Percentiles rank a stretch among this genome's conserved stretches.
These are phyloP conservation scores for Venusia cambrica DNA, from an alignment of 2,888 invertebrate genomes.

Conservation along the genomic window DNA sequence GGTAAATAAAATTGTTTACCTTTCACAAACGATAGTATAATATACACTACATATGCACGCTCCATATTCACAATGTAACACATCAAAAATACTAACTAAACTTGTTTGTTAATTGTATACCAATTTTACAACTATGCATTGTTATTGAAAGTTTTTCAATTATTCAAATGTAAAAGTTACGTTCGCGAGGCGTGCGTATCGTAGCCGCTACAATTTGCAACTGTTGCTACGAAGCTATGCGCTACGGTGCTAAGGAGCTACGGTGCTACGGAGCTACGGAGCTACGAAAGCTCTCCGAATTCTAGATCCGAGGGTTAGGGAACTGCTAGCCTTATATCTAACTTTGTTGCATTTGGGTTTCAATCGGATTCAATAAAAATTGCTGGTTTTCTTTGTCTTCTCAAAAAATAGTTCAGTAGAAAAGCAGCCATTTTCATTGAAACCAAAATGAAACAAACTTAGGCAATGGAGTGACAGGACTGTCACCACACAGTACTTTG, in stretches of 20 bases:
- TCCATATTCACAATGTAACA: conserved; percentile 43
- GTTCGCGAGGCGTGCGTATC: conserved; percentile 50
- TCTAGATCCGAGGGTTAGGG: conserved; percentile 6
- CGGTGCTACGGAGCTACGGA: conserved; percentile 32
- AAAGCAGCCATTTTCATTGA: too few species aligned
- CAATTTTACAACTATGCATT: conserved; percentile 3
- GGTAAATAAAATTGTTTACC: conserved; percentile 44
- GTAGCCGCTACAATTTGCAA: conserved; percentile 61
- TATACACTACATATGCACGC: conserved; percentile 44
- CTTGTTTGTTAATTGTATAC: conserved; percentile 8
- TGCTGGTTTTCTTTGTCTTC: too few species aligned
- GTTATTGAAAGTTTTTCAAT: conserved; percentile 1
- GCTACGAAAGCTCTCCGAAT: conserved; percentile 19
- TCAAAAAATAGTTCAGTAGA: too few species aligned
- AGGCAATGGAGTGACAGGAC: too few species aligned
- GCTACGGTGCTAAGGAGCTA: conserved; percentile 32
- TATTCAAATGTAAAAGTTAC: conserved; percentile 9
- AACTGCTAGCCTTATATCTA: too few species aligned
- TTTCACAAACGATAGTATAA: conserved; percentile 48
- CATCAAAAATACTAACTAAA: conserved; percentile 15
- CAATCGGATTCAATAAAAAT: too few species aligned
- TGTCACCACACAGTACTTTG: too few species aligned
- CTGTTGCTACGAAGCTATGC: conserved; percentile 69
- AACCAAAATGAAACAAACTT: too few species aligned
- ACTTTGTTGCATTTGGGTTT: too few species aligned